Conservation (phyloP, 2,888 invertebrate genomes). For the Emesis furor region DNA sequence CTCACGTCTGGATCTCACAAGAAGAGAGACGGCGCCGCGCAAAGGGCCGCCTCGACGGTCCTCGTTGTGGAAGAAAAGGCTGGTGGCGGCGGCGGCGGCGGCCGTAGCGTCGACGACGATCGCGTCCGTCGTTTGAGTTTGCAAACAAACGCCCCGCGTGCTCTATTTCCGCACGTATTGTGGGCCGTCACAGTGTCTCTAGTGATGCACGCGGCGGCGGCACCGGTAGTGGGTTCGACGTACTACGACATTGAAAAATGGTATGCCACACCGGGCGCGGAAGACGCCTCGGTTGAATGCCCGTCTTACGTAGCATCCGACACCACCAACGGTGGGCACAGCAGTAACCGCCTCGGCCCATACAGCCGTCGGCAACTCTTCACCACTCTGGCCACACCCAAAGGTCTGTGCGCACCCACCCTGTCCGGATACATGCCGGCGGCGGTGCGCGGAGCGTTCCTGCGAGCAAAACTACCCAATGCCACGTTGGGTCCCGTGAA, state of each 20-base stretch:
- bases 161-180: too few relatives aligned
- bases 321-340: too few relatives aligned
- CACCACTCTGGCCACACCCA: too few relatives aligned
- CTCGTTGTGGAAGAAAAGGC: too few relatives aligned
- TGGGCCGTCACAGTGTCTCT: too few relatives aligned
- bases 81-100: not conserved
- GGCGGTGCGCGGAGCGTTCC: slow-evolving; percentile 16
- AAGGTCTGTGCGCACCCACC: too few relatives aligned
- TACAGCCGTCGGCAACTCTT: too few relatives aligned
- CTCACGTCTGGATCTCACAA: not conserved
- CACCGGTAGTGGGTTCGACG: not conserved
- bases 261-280: slow-evolving; percentile 23
- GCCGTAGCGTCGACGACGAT: not conserved
- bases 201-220: not conserved
- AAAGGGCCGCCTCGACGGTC: not conserved
- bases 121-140: not conserved
- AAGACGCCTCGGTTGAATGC: slow-evolving; percentile 20
- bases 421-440: not conserved
- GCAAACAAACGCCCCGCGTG: too few relatives aligned
- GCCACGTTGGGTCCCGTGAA: slow-evolving; percentile 28
- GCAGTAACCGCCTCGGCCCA: too few relatives aligned
- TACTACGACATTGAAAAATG: slow-evolving; percentile 21
- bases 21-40: not conserved
- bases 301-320: not conserved
- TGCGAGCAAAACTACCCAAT: slow-evolving; percentile 26